Percentiles rank a stretch among this genome's conserved stretches.
phyloP scores from a whole-genome alignment of 2,113 vertebrate genomes.

The Oncorhynchus nerka region DNA sequence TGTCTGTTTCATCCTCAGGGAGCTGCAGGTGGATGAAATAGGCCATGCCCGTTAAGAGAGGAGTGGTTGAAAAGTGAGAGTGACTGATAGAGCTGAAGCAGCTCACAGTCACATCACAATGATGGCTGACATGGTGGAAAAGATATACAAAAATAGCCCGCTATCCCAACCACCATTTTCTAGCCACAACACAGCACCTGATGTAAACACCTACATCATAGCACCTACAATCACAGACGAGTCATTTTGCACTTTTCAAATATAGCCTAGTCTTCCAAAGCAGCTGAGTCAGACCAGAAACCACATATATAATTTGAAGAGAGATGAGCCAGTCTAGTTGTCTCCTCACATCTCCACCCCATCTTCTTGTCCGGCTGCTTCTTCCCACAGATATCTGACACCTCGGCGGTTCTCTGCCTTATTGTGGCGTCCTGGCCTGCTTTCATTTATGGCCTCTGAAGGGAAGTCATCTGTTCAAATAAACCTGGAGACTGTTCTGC shows the following conservation, averaged over 20 bases:
- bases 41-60: not conserved
- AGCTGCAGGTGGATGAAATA: not conserved
- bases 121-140: not conserved
- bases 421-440: not conserved
- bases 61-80: not conserved
- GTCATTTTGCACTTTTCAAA: no score
- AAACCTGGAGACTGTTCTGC: slow-evolving; percentile 12
- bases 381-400: not conserved
- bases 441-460: not conserved
- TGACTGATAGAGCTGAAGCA: no score
- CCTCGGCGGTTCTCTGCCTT: not conserved
- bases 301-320: no score
- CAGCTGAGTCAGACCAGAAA: no score
- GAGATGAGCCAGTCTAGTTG: not conserved
- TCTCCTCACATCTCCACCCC: not conserved
- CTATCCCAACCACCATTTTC: not conserved
- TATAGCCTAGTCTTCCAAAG: no score
- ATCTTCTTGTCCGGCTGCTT: not conserved
- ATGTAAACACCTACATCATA: no score
- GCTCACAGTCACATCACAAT: no score
- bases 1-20: not conserved
- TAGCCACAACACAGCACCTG: not conserved
- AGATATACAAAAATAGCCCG: not conserved
- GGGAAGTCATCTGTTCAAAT: slow-evolving; percentile 18
- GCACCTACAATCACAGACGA: no score